These are phyloP conservation scores for Larimichthys crocea DNA, from an alignment of 2,113 vertebrate genomes.

Conservation along the genomic window DNA sequence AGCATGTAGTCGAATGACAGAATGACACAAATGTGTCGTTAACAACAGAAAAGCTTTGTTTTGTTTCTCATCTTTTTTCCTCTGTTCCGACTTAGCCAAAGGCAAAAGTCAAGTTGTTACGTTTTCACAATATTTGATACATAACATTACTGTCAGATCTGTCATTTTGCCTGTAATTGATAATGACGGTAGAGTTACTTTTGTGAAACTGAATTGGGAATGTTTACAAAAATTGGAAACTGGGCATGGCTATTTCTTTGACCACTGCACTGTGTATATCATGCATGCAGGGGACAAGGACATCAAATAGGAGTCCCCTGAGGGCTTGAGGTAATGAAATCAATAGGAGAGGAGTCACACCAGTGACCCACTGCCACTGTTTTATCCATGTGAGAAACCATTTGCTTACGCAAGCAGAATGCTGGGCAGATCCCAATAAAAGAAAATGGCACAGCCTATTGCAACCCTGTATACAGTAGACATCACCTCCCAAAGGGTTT, in stretches of 20 bases:
- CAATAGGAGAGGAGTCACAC: slow-evolving; percentile 61
- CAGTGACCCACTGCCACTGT: slow-evolving; percentile 46
- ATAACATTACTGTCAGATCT: background rate
- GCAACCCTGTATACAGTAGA: slow-evolving; percentile 9
- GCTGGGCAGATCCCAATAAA: slow-evolving; percentile 53
- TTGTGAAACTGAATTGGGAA: background rate
- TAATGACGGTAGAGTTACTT: background rate
- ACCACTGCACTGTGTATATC: slow-evolving; percentile 5
- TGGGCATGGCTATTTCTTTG: slow-evolving; percentile 12
- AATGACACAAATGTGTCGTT: background rate
- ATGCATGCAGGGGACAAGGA: slow-evolving; percentile 45
- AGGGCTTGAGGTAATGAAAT: slow-evolving; percentile 70
- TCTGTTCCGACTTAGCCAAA: background rate
- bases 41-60: background rate
- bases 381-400: slow-evolving; percentile 61
- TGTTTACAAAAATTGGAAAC: background rate
- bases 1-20: background rate
- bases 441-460: slow-evolving; percentile 31
- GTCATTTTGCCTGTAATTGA: background rate
- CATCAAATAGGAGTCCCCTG: slow-evolving; percentile 37
- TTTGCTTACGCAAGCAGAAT: slow-evolving; percentile 73
- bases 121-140: background rate
- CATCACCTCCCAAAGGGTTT: slow-evolving; percentile 11
- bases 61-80: too few species aligned
- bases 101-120: background rate